Base-by-base conservation (phyloP, 2,888 invertebrate genomes). In the Bellardia pandia region DNA sequence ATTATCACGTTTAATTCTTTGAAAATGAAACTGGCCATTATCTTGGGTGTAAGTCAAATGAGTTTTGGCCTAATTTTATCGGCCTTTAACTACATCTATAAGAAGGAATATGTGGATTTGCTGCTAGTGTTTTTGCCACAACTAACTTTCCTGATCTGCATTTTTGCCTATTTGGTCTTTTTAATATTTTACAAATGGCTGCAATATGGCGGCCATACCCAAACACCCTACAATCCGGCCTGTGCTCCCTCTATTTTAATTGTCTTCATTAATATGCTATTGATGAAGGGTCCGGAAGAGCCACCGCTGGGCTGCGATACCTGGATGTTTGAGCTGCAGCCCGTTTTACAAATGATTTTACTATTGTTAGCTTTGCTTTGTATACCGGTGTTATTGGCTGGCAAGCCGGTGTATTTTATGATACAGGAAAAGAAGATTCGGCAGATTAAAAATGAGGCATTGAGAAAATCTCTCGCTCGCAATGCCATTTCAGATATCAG, bases 21-120 rank as follows among this genome's bases (percentile, higher is more conserved):
- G 94, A 99, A 99, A 95, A 99, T 99, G 99, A 98, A 98, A 92
- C 94, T 98, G 90, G 98, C 99, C 77, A 97, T 99, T 82, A 97
- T 99, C 80, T 95, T 99, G 91, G 99, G 99, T 62, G 97, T 99
- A 2, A 90, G 95, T 11, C 99, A 99, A 94, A 99, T 99, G 99
- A 95, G 97, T 89, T 98, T 99, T 92, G 99, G 99, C 83, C 96
- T 99, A 6, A 94, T 95, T 90, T 95, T 99, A 92, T 96, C 96
- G 89, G 96, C 96, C 62, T 94, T 95, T 85, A 97, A 97, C 92
- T 96, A 95, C 92, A 95, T 96, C 60, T 95, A 96, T 93, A 96
- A 96, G 93, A 94, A 94, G 88, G 95, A 95, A 84, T 95, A 95
- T 89, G 94, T 95, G 83, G 96, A 95, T 85, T 95, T 97, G 80